Conservation (phyloP, 2,888 invertebrate genomes). For the Deroplatys truncata region DNA sequence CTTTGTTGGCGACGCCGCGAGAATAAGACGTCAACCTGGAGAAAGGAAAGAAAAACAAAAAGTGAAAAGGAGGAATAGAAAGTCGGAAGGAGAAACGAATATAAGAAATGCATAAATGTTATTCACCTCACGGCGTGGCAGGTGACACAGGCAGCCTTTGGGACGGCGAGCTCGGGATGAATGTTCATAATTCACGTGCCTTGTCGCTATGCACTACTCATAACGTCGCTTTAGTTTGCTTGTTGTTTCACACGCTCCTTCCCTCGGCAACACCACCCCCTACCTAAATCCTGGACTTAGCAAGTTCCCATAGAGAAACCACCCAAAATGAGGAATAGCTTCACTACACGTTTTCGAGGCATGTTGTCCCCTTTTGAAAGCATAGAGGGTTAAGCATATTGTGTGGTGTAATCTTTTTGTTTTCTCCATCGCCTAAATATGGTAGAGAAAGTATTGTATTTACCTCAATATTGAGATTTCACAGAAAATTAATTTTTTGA, state of each 20-base stretch:
- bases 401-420: too few relatives aligned
- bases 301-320: too few relatives aligned
- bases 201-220: neutral
- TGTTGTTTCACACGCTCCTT: neutral
- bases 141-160: neutral
- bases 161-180: constrained; percentile 6
- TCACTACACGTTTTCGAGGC: too few relatives aligned
- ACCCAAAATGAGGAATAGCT: too few relatives aligned
- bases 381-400: too few relatives aligned
- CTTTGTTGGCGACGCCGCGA: neutral
- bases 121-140: constrained; percentile 2
- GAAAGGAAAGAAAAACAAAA: neutral
- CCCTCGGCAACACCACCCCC: too few relatives aligned
- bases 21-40: neutral
- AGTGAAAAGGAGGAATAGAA: neutral
- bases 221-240: neutral
- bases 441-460: too few relatives aligned
- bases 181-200: constrained; percentile 15
- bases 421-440: too few relatives aligned
- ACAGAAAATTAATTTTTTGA: too few relatives aligned
- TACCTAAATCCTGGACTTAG: too few relatives aligned
- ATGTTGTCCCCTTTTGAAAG: too few relatives aligned
- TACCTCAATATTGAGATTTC: too few relatives aligned
- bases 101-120: constrained; percentile 11
- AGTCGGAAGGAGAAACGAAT: neutral